Conservation (phyloP, 2,113 vertebrate species). For the Calonectris borealis region DNA sequence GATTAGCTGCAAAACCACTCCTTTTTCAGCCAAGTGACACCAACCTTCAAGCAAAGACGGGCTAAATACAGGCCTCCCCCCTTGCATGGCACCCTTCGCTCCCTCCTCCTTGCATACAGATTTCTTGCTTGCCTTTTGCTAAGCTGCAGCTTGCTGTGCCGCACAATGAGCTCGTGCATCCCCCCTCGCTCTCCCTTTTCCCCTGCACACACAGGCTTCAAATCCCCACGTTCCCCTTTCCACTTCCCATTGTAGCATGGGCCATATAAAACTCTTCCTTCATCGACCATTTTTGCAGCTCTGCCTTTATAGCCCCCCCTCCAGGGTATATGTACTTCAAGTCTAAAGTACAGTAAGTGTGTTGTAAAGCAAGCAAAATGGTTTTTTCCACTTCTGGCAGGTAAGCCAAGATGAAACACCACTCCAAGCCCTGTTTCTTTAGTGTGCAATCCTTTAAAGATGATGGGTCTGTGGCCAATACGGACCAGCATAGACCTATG, state of each 20-base stretch:
- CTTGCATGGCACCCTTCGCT: background rate
- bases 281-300: background rate
- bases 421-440: background rate
- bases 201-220: background rate
- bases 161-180: fast-evolving
- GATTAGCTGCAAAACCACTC: background rate
- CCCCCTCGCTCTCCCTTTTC: fast-evolving
- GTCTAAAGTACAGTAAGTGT: background rate
- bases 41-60: background rate
- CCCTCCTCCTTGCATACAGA: background rate
- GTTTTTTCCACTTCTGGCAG: background rate
- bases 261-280: background rate
- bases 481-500: background rate
- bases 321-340: background rate
- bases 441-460: background rate
- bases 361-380: background rate
- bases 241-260: background rate
- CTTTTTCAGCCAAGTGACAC: background rate
- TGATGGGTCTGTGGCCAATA: background rate
- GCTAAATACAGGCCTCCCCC: background rate
- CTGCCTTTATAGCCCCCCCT: background rate
- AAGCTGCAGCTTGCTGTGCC: background rate
- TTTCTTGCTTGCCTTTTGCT: background rate
- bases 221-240: background rate
- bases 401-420: background rate